phyloP scores from a whole-genome alignment of 1,140 invertebrate species.

The Zaprionus vittiger region DNA sequence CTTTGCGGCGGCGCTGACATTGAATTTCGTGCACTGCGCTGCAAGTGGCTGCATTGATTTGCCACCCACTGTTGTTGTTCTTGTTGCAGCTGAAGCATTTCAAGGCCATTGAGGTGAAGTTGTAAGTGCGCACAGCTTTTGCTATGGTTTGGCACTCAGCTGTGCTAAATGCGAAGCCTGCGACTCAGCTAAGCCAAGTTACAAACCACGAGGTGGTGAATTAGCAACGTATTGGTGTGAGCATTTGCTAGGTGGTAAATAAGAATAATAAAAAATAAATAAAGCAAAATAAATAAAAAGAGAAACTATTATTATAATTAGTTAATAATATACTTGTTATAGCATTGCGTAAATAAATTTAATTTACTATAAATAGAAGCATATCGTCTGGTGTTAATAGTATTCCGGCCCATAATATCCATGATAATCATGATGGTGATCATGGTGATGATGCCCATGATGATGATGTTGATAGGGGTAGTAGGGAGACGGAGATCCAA shows the following conservation, averaged over 20 bases:
- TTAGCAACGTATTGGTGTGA: neutral
- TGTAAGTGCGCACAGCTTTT: slow-evolving; percentile 13
- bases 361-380: neutral
- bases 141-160: slow-evolving; percentile 5
- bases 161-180: neutral
- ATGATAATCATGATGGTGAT: slow-evolving; percentile 34
- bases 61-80: slow-evolving; percentile 11
- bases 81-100: slow-evolving; percentile 34
- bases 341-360: neutral
- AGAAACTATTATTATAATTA: neutral
- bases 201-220: neutral
- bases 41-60: slow-evolving; percentile 66
- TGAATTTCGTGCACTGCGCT: slow-evolving; percentile 53
- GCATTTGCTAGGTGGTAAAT: neutral
- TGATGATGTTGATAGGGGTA: neutral
- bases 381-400: neutral
- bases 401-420: slow-evolving; percentile 32
- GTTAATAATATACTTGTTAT: neutral
- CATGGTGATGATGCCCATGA: slow-evolving; percentile 13
- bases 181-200: neutral
- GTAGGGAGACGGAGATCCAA: neutral
- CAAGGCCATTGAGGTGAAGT: slow-evolving; percentile 55
- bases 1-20: slow-evolving; percentile 66
- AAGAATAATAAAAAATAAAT: neutral
- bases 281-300: neutral